phyloP scores from a whole-genome alignment of 1,140 invertebrate genomes.

The Pararge aegeria region DNA sequence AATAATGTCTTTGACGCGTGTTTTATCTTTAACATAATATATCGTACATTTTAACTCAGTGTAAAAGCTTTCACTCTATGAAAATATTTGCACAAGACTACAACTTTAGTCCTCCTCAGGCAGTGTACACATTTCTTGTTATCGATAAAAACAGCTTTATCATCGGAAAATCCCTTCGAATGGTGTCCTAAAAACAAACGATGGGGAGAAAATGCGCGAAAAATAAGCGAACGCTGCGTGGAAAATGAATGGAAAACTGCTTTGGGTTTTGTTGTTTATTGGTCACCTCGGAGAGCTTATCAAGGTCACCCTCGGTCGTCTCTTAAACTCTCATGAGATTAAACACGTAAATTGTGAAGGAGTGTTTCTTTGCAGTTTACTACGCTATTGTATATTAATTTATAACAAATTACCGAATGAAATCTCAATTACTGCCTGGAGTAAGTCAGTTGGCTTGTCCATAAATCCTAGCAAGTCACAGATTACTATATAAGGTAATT shows the following conservation, averaged over 20 bases:
- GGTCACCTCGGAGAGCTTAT: not conserved
- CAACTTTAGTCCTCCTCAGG: not conserved
- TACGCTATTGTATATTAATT: too few relatives aligned
- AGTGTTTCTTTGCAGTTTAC: not conserved
- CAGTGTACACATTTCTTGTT: slow-evolving; percentile 6
- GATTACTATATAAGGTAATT: too few relatives aligned
- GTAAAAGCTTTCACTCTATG: slow-evolving; percentile 2
- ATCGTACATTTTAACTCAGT: not conserved
- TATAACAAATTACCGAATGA: too few relatives aligned
- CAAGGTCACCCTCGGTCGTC: not conserved
- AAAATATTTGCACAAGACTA: slow-evolving; percentile 9
- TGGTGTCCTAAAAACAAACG: slow-evolving; percentile 11
- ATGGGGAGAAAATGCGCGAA: slow-evolving; percentile 3
- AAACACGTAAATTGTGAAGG: not conserved
- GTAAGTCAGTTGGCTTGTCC: too few relatives aligned
- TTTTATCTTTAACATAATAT: too few relatives aligned
- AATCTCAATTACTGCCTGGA: not conserved
- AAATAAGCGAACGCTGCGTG: slow-evolving; percentile 1
- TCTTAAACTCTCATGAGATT: not conserved
- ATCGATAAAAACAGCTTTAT: slow-evolving; percentile 14
- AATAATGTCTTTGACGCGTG: too few relatives aligned
- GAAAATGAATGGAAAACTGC: not conserved
- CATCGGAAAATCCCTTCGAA: slow-evolving; percentile 9
- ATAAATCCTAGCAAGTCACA: too few relatives aligned
- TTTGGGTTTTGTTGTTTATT: slow-evolving; percentile 7